Conservation (phyloP, 2,797 vertebrate species). For the Melanogrammus aeglefinus region DNA sequence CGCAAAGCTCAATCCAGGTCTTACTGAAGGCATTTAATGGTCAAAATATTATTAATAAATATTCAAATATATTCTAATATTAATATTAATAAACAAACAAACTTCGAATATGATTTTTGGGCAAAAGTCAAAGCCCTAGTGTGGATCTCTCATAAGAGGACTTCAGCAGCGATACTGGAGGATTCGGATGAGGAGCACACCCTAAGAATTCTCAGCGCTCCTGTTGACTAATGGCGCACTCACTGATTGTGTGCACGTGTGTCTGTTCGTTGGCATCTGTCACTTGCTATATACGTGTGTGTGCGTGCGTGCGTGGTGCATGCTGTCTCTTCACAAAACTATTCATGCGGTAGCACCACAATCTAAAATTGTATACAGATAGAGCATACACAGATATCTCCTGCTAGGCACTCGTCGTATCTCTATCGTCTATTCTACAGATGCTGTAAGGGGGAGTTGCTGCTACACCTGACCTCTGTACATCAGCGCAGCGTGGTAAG, state of each 20-base stretch:
- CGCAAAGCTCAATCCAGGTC: too few species aligned
- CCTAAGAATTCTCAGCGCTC: neutral
- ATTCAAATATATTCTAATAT: too few species aligned
- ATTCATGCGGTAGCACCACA: neutral
- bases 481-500: neutral
- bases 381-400: neutral
- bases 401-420: neutral
- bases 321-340: neutral
- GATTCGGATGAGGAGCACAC: constrained; percentile 20
- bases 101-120: too few species aligned
- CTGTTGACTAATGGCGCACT: neutral
- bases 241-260: constrained; percentile 11
- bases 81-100: too few species aligned
- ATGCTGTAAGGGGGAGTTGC: neutral
- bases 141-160: constrained; percentile 27
- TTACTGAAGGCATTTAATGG: too few species aligned
- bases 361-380: neutral
- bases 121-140: too few species aligned
- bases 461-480: neutral
- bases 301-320: constrained; percentile 5
- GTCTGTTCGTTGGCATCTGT: constrained; percentile 16
- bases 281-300: constrained; percentile 2
- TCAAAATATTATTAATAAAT: too few species aligned
- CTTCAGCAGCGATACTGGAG: constrained; percentile 37
- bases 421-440: neutral